Conservation (phyloP, 2,113 vertebrate species). For the Anguilla japonica region DNA sequence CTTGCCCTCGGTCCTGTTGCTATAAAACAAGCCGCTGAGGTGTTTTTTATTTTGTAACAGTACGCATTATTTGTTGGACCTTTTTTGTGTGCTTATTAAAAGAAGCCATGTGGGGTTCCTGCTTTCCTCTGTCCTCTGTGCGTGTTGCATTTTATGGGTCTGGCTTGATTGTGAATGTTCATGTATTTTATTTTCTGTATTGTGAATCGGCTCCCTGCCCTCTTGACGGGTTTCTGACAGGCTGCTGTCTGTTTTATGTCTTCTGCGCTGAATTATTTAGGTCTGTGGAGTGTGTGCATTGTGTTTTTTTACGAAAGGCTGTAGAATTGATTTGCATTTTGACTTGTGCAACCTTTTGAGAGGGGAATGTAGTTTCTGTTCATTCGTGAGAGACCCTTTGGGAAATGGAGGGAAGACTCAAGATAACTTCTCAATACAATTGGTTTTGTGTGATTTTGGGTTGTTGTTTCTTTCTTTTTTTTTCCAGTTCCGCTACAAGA, state of each 20-base stretch:
- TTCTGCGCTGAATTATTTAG: background rate
- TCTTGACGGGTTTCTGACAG: background rate
- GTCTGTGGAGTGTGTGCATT: background rate
- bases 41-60: background rate
- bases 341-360: too few species aligned
- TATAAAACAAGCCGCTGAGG: background rate
- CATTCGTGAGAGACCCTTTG: background rate
- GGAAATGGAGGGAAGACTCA: background rate
- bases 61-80: background rate
- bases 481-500: conserved; percentile 92
- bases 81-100: background rate
- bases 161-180: background rate
- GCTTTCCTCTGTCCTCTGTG: background rate
- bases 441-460: conserved; percentile 6
- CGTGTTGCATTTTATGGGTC: background rate
- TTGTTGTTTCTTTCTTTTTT: conserved; percentile 18
- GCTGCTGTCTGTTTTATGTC: background rate
- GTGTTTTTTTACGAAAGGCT: background rate
- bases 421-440: background rate
- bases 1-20: background rate
- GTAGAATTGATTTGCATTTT: background rate
- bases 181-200: background rate
- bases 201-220: background rate
- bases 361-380: too few species aligned
- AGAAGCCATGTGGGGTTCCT: background rate